phyloP scores from a whole-genome alignment of 2,113 vertebrate genomes.

The Tautogolabrus adspersus region DNA sequence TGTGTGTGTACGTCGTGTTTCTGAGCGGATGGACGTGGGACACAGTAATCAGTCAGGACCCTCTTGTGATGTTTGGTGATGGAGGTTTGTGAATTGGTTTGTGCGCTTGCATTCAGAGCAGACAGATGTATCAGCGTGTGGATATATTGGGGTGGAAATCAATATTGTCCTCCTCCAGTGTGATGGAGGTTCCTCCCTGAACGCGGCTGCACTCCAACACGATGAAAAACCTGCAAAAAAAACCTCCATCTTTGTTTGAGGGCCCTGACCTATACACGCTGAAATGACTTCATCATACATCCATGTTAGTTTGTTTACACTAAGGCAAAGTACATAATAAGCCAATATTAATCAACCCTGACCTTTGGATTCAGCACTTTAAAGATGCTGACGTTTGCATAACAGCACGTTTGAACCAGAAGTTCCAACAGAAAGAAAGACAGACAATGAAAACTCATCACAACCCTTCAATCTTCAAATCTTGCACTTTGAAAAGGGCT shows the following conservation, averaged over 20 bases:
- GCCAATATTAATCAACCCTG: constrained; percentile 27
- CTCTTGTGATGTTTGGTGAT: constrained; percentile 70
- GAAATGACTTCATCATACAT: neutral
- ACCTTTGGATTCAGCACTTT: constrained; percentile 25
- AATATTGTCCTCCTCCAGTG: constrained; percentile 65
- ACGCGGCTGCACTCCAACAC: constrained; percentile 37
- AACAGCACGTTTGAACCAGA: constrained; percentile 12
- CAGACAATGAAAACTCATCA: neutral
- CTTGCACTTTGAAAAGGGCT: too few relatives aligned
- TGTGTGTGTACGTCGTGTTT: constrained; percentile 30
- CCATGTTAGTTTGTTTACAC: constrained; percentile 15
- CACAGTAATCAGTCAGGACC: constrained; percentile 71
- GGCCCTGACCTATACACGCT: neutral
- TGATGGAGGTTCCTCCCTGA: constrained; percentile 59
- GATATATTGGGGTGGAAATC: constrained; percentile 72
- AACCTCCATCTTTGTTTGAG: constrained; percentile 40
- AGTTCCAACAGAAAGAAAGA: constrained; percentile 25
- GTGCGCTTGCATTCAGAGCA: constrained; percentile 71
- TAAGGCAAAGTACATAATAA: neutral
- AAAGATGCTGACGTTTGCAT: constrained; percentile 33
- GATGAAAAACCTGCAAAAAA: constrained; percentile 5
- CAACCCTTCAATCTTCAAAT: too few relatives aligned
- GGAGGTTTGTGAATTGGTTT: constrained; percentile 71
- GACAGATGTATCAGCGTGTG: constrained; percentile 64
- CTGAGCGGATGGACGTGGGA: constrained; percentile 49